Conservation (phyloP, 2,797 vertebrate species). For the Sebastes trivittatus region DNA sequence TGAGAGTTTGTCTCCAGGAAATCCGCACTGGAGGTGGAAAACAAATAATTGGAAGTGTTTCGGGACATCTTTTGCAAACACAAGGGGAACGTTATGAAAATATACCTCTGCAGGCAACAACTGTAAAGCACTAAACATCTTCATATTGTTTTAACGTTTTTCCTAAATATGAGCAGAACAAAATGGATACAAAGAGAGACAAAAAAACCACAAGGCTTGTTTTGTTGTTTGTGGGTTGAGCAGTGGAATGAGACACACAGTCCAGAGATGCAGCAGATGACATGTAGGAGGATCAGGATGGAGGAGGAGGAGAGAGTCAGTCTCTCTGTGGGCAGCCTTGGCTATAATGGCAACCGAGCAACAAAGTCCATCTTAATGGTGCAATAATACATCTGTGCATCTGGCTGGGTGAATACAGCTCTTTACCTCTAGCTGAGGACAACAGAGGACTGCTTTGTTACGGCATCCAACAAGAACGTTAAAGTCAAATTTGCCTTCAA, state of each 20-base stretch:
- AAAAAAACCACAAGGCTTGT: slow-evolving; percentile 20
- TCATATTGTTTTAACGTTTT: not conserved
- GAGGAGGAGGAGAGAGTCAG: slow-evolving; percentile 66
- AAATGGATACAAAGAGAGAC: not conserved
- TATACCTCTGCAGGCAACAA: not conserved
- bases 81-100: not conserved
- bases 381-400: slow-evolving; percentile 42
- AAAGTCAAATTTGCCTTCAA: not conserved
- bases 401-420: slow-evolving; percentile 8
- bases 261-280: slow-evolving; percentile 71
- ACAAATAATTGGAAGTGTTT: slow-evolving; percentile 1
- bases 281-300: slow-evolving; percentile 71
- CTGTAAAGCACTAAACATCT: not conserved
- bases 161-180: slow-evolving; percentile 2
- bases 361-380: slow-evolving; percentile 43
- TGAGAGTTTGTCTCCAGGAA: slow-evolving; percentile 11
- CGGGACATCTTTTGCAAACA: slow-evolving; percentile 11
- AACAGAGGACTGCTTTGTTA: not conserved
- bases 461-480: not conserved
- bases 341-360: slow-evolving; percentile 50
- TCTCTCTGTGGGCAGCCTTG: slow-evolving; percentile 66
- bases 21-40: not conserved
- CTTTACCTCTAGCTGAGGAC: slow-evolving; percentile 16
- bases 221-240: slow-evolving; percentile 54
- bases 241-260: slow-evolving; percentile 39